These are phyloP conservation scores for Limulus polyphemus DNA, from an alignment of 2,888 invertebrate species.

Conservation along the genomic window DNA sequence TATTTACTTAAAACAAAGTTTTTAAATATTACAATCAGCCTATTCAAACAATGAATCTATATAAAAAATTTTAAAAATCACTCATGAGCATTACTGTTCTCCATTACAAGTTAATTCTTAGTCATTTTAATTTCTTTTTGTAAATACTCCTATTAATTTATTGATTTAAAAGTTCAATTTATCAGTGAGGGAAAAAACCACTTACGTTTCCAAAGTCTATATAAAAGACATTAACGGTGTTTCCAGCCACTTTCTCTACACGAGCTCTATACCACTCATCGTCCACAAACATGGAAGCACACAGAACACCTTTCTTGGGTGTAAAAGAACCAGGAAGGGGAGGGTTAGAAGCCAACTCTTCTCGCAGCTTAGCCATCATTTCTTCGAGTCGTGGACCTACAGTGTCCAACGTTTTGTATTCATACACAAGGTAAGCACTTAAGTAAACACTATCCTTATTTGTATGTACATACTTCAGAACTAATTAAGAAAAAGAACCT, in stretches of 20 bases:
- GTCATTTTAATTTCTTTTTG: too few species aligned
- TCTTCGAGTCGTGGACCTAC: slow-evolving; percentile 67
- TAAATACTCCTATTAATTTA: background rate
- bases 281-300: slow-evolving; percentile 74
- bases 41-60: too few species aligned
- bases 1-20: too few species aligned
- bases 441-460: too few species aligned
- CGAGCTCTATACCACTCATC: slow-evolving; percentile 91
- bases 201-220: slow-evolving; percentile 85
- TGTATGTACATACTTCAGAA: too few species aligned
- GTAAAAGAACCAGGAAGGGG: slow-evolving; percentile 75
- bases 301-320: slow-evolving; percentile 69
- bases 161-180: background rate
- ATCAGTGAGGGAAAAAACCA: slow-evolving; percentile 6
- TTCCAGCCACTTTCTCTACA: slow-evolving; percentile 60
- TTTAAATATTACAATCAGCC: too few species aligned
- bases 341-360: slow-evolving; percentile 70
- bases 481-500: too few species aligned
- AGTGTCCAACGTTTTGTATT: too few species aligned
- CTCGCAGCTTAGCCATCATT: slow-evolving; percentile 70
- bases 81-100: too few species aligned
- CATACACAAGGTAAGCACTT: too few species aligned
- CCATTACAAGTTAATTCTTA: too few species aligned
- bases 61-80: too few species aligned
- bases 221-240: slow-evolving; percentile 60